Conservation (phyloP, 2,797 vertebrate genomes). For the Xerus rutilus region DNA sequence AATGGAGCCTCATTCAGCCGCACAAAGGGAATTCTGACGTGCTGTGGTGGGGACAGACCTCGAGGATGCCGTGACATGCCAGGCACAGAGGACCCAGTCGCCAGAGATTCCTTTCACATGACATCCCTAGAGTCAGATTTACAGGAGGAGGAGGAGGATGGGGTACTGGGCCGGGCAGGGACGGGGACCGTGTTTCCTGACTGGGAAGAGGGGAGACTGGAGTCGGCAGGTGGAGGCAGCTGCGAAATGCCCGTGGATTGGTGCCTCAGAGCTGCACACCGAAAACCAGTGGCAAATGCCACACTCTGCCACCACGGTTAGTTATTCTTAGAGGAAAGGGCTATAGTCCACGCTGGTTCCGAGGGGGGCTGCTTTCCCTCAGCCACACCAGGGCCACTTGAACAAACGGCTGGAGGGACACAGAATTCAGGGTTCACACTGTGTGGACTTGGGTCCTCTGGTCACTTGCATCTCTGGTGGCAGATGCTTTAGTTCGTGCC, state of each 20-base stretch:
- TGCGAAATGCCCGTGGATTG: accelerated
- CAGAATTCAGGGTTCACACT: not conserved
- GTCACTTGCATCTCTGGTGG: not conserved
- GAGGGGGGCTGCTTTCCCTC: not conserved
- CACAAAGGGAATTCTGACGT: not conserved
- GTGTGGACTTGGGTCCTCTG: not conserved
- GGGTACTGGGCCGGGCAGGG: accelerated
- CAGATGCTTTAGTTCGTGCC: not conserved
- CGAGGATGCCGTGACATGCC: not conserved
- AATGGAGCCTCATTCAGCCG: accelerated
- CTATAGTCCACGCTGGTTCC: not conserved
- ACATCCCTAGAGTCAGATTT: not conserved
- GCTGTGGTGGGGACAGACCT: no score
- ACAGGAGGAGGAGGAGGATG: not conserved
- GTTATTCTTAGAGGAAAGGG: no score
- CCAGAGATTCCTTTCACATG: not conserved
- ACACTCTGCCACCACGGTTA: no score
- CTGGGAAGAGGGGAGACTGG: not conserved
- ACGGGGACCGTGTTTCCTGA: not conserved
- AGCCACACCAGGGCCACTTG: no score
- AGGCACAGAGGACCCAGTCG: no score
- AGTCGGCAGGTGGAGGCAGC: accelerated
- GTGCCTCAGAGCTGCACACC: accelerated
- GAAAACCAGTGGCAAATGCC: no score
- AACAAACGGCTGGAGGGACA: not conserved